Evolutionary conservation across 1,140 invertebrate genomes (phyloP), one percentile per base, ranked within the genome.

Genomic region (Microplitis demolitor): DNA sequence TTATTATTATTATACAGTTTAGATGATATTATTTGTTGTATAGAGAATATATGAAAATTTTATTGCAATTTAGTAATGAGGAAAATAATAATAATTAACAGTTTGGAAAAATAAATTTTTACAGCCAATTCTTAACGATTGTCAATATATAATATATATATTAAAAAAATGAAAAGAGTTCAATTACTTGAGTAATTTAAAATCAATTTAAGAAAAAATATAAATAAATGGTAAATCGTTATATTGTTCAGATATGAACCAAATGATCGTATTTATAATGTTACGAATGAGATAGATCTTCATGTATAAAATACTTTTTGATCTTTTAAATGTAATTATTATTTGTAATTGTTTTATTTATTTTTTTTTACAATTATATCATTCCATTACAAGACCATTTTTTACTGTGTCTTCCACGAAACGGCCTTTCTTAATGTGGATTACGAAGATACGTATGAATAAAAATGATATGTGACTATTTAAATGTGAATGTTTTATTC

Each of bases 341-440:
- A 37, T 11, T 34, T 64, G 34, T 31, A 6, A 8, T 31, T 33
- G 4, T 69, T 51, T 54, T 69, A 68, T 72, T 16, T 45, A 56
- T 33, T 72, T 60, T 60, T 66, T 74, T 74, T 68, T 35, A 66
- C 24, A 62, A 53, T 45, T 61, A 71, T 45, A 73, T 71, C 64
- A 71, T 76, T 73, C 72, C 69, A 76, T 76, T 76, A 73, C 74
- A 76, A 76, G 74, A 76, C 74, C 74, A 76, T 76, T 76, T 76
- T 73, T 76, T 76, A 76, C 74, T 76, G 74, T 76, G 74, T 76
- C 74, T 76, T 76, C 74, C 74, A 76, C 74, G 71, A 73, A 76
- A 76, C 74, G 74, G 74, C 74, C 74, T 76, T 76, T 76, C 74
- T 76, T 76, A 73, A 76, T 73, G 74, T 76, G 74, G 74, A 76